Evolutionary conservation across 2,113 vertebrate genomes (phyloP).

Genomic region (Macquaria australasica): DNA sequence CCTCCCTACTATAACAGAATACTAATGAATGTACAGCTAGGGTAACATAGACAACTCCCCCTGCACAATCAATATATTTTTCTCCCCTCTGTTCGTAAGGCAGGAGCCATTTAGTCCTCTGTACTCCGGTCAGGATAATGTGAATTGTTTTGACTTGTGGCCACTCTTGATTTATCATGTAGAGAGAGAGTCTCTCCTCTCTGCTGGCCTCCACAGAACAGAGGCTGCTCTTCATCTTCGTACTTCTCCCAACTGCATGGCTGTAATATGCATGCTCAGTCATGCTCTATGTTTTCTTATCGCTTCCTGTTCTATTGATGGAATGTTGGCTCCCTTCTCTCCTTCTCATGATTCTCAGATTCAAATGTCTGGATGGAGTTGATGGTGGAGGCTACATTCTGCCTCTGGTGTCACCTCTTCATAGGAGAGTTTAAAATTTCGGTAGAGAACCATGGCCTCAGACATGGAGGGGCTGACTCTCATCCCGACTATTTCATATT

Average conservation of each 20-base stretch:
- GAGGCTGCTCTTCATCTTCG: conserved; percentile 31
- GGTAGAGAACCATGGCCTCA: no score
- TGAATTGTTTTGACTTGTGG: conserved; percentile 54
- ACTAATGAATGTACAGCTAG: conserved; percentile 47
- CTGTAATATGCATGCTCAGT: background rate
- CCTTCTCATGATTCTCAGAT: no score
- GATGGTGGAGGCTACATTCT: no score
- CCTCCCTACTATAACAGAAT: conserved; percentile 46
- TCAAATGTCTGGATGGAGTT: no score
- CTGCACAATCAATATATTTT: conserved; percentile 60
- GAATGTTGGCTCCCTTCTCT: background rate
- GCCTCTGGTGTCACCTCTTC: no score
- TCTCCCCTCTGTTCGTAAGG: conserved; percentile 24
- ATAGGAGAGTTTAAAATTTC: no score
- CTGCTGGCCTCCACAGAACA: conserved; percentile 23
- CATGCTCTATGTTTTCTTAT: no score
- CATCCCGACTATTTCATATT: no score
- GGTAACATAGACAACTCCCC: conserved; percentile 45
- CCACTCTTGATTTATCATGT: conserved; percentile 56
- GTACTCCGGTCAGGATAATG: conserved; percentile 55
- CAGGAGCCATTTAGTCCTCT: conserved; percentile 38
- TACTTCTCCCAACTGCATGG: conserved; percentile 4
- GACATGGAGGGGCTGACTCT: no score
- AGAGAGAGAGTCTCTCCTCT: conserved; percentile 31
- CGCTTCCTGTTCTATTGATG: background rate